A percentile compares a stretch with the other conserved stretches of the same genome.
These are phyloP conservation scores for Charina bottae DNA, from an alignment of 2,113 vertebrate genomes.

Conservation along the genomic window DNA sequence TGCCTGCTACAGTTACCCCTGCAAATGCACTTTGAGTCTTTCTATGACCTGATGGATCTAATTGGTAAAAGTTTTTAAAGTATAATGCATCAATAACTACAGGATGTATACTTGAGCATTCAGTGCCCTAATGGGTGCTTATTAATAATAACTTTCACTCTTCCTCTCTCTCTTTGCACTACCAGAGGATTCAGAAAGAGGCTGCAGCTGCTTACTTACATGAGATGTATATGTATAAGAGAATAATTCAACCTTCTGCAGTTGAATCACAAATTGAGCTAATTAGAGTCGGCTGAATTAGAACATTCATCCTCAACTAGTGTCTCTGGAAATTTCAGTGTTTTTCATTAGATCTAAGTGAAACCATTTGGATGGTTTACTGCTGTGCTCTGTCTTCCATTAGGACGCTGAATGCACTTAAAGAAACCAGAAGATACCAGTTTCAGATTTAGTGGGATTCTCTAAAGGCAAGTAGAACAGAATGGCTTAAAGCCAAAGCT, in stretches of 20 bases:
- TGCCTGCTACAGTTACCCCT: conserved; percentile 50
- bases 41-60: conserved; percentile 62
- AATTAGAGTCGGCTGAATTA: conserved; percentile 40
- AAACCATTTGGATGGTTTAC: conserved; percentile 32
- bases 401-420: conserved; percentile 5
- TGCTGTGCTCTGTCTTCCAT: conserved; percentile 5
- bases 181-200: conserved; percentile 37
- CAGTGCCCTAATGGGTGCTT: conserved; percentile 45
- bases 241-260: conserved; percentile 15
- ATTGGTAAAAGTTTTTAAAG: conserved; percentile 58
- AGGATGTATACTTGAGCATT: conserved; percentile 50
- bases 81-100: conserved; percentile 54
- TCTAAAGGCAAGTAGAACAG: neutral
- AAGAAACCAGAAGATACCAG: conserved; percentile 6
- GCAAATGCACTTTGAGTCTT: conserved; percentile 56
- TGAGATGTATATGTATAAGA: neutral
- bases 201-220: conserved; percentile 11
- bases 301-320: conserved; percentile 22
- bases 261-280: conserved; percentile 29
- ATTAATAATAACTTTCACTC: conserved; percentile 45
- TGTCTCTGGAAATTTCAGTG: conserved; percentile 24
- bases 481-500: neutral
- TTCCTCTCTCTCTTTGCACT: conserved; percentile 13
- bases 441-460: neutral
- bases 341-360: conserved; percentile 37